phyloP scores from a whole-genome alignment of 30 jellyfish, hydroid and myxozoan genomes.

The Phacellophora camtschatica region DNA sequence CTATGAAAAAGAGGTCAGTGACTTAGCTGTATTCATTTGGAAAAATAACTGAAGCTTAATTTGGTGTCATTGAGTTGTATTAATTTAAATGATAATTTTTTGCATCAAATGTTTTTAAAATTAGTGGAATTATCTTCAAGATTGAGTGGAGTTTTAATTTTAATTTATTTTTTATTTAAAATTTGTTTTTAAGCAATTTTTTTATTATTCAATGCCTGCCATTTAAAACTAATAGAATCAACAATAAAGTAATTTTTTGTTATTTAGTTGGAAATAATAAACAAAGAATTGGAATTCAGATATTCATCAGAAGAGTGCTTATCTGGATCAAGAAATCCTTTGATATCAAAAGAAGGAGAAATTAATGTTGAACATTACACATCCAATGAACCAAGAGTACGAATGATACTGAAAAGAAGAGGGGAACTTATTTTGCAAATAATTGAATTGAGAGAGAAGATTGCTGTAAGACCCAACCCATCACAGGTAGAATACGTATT shows the following conservation, averaged over 20 bases:
- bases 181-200: too few relatives aligned
- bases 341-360: not conserved
- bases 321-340: slow-evolving; percentile 57
- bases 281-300: slow-evolving; percentile 60
- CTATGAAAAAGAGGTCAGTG: slow-evolving; percentile 66
- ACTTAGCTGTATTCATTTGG: not conserved
- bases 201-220: too few relatives aligned
- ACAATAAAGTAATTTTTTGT: too few relatives aligned
- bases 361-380: slow-evolving; percentile 58
- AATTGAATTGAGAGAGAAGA: not conserved
- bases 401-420: slow-evolving; percentile 40
- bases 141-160: too few relatives aligned
- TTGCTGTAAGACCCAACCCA: slow-evolving; percentile 76
- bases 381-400: slow-evolving; percentile 67
- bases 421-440: slow-evolving; percentile 7
- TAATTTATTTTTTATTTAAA: too few relatives aligned
- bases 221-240: too few relatives aligned
- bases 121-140: too few relatives aligned
- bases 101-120: too few relatives aligned
- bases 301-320: slow-evolving; percentile 63
- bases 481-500: too few relatives aligned
- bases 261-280: slow-evolving; percentile 45
- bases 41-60: not conserved
- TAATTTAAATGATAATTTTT: too few relatives aligned
- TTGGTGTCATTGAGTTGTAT: too few relatives aligned